Conservation (phyloP, 2,888 invertebrate genomes). For the Thera obeliscata region DNA sequence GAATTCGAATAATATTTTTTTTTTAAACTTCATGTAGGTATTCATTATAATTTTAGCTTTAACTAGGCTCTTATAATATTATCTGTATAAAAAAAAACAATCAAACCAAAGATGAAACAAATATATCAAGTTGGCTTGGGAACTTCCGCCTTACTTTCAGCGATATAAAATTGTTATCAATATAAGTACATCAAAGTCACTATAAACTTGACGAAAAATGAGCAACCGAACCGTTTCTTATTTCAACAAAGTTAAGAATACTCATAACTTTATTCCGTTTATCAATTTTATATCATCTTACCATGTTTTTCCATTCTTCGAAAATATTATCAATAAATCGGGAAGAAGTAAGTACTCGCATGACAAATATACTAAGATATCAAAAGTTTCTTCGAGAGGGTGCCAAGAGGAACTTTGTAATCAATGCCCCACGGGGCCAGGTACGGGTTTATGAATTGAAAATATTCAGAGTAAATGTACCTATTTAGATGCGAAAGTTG, state of each 20-base stretch:
- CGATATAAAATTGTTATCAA: too few relatives aligned
- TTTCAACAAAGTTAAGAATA: constrained; percentile 13
- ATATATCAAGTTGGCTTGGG: too few relatives aligned
- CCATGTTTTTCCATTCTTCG: constrained; percentile 43
- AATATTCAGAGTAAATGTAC: constrained; percentile 33
- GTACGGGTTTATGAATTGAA: constrained; percentile 40
- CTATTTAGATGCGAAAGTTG: constrained; percentile 37
- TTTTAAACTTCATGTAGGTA: too few relatives aligned
- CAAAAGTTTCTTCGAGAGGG: constrained; percentile 41
- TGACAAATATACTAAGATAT: constrained; percentile 47
- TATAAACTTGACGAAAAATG: constrained; percentile 1
- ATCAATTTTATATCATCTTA: constrained; percentile 35
- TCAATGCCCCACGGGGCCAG: constrained; percentile 44
- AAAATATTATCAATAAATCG: constrained; percentile 46
- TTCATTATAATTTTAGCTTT: too few relatives aligned
- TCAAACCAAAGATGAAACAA: too few relatives aligned
- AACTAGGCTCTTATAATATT: too few relatives aligned
- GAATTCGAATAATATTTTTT: too few relatives aligned
- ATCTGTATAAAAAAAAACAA: too few relatives aligned
- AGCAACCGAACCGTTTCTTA: constrained; percentile 9
- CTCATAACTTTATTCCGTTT: constrained; percentile 18
- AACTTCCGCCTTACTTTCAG: too few relatives aligned
- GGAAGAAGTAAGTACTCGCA: constrained; percentile 38
- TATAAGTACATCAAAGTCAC: not conserved
- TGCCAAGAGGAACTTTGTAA: constrained; percentile 48